Evolutionary conservation across 2,113 vertebrate species (phyloP), one percentile per base, ranked within the genome.

Genomic region (Tragelaphus scriptus): DNA sequence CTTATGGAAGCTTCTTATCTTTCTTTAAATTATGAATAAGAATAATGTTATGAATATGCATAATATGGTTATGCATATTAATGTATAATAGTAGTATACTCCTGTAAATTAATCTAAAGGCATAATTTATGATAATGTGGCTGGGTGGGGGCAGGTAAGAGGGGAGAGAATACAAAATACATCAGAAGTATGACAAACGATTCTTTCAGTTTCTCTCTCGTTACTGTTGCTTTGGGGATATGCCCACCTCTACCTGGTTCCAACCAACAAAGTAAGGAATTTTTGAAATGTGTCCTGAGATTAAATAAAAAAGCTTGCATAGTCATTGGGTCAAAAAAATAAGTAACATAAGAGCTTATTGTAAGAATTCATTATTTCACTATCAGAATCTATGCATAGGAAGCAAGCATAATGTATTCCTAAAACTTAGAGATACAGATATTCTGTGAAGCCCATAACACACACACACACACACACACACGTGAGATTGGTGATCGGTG

Each of bases 231-330:
- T 88, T 85, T 71, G 32, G 49, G 25, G 32, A 80, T 59, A 77
- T 40, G 16, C 15, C 49, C 63, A 88, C 49, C 56, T 95, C 47
- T 81, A 61, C 32, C 26, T 81, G 68, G 71, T 92, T 53, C 59
- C 59, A 85, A 28, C 4, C 47, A 85, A 86, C 10, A 36, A 95
- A 81, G n/a, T 49, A 77, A 25, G 58, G 56, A 58, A 0, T 51
- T 96, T 90, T 79, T n/a, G 11, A 96, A 82, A 75, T 94, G 40
- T 89, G 59, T 75, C 26, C 88, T 85, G 58, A 94, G 25, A 85
- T 71, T 55, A 44, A 85, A 36, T 82, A 7, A 77, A 51, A 86
- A 68, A 96, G 49, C 59, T 6, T 51, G 49, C 56, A 58, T 86
- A 92, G 84, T 85, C 47, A 71, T 21, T 44, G 59, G 30, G 7